Conservation (phyloP, 2,888 invertebrate genomes). For the Nysson spinosus region DNA sequence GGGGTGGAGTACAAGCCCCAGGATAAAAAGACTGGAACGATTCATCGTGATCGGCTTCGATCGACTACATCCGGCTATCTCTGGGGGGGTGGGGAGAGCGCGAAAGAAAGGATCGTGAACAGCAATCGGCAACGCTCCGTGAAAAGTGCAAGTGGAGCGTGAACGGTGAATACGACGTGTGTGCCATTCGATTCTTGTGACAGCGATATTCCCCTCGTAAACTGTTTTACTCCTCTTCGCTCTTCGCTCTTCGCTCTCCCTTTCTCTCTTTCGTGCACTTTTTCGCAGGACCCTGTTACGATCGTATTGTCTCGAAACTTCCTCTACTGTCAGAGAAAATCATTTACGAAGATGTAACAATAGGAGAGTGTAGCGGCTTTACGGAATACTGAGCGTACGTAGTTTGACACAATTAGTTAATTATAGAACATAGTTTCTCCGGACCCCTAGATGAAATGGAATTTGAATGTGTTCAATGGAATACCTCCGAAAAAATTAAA, state of each 20-base stretch:
- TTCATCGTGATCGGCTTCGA: constrained; percentile 45
- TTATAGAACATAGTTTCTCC: no score
- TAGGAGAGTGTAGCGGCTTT: background rate
- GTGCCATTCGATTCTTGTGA: constrained; percentile 27
- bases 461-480: no score
- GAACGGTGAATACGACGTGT: constrained; percentile 44
- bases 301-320: constrained; percentile 2
- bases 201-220: constrained; percentile 22
- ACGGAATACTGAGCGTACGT: constrained; percentile 31
- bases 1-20: constrained; percentile 23
- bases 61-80: constrained; percentile 51
- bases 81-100: constrained; percentile 18
- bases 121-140: constrained; percentile 38
- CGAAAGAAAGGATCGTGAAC: constrained; percentile 48
- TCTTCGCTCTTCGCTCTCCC: background rate
- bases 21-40: constrained; percentile 24
- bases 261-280: no score
- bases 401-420: no score
- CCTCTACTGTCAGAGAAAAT: background rate
- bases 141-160: constrained; percentile 59
- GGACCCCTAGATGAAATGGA: no score
- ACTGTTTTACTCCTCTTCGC: background rate
- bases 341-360: constrained; percentile 28
- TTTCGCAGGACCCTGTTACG: no score
- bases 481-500: no score